Conservation (phyloP, 2,797 vertebrate genomes). For the Falco biarmicus region DNA sequence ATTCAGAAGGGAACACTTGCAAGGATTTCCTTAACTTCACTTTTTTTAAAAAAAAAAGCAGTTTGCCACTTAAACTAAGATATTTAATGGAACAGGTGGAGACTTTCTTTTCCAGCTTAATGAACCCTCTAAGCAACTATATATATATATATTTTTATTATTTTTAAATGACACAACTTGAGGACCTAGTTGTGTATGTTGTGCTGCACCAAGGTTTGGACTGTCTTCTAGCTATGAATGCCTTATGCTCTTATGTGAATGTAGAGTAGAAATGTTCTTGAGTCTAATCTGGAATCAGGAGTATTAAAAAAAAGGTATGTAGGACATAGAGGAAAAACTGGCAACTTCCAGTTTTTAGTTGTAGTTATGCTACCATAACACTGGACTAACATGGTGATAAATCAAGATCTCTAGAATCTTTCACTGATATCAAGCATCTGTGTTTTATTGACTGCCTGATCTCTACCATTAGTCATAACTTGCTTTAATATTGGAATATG, state of each 20-base stretch:
- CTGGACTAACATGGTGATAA: neutral
- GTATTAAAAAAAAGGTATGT: neutral
- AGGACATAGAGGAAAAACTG: neutral
- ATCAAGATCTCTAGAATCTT: neutral
- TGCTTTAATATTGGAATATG: neutral
- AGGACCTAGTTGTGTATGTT: neutral
- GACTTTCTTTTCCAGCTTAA: neutral
- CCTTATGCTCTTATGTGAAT: neutral
- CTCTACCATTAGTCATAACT: neutral
- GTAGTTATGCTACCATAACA: neutral
- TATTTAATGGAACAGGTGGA: neutral
- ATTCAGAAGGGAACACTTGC: neutral
- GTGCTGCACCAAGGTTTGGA: neutral
- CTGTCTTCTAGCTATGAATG: neutral
- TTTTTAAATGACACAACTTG: neutral
- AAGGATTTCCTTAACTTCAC: neutral
- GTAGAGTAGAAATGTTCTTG: neutral
- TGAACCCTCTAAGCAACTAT: neutral
- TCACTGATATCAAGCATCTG: neutral
- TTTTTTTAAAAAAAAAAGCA: neutral
- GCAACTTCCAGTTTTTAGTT: neutral
- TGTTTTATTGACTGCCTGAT: neutral
- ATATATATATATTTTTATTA: neutral
- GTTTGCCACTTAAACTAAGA: neutral
- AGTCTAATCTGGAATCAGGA: neutral